Percentiles rank a stretch among this genome's conserved stretches.
These are phyloP conservation scores for Sarcophaga carnaria DNA, from an alignment of 2,888 invertebrate species.

Conservation along the genomic window DNA sequence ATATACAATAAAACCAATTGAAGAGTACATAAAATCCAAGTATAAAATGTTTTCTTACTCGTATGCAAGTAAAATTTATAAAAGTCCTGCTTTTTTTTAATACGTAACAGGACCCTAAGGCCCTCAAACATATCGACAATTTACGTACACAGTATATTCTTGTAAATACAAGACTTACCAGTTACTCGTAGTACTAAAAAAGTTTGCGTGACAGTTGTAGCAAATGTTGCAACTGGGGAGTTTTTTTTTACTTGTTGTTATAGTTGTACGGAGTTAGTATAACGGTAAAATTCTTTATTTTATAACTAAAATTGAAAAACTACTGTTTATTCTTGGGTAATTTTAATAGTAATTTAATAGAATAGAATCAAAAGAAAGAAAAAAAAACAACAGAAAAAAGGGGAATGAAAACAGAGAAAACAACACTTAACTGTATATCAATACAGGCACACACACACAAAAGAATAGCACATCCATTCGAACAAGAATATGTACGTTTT, in stretches of 20 bases:
- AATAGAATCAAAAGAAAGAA: neutral
- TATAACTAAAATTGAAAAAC: constrained; percentile 30
- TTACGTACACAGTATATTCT: neutral
- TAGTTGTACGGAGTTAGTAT: neutral
- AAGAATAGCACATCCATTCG: too few relatives aligned
- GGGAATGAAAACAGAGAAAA: neutral
- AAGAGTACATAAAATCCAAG: neutral
- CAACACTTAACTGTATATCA: too few relatives aligned
- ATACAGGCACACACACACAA: too few relatives aligned
- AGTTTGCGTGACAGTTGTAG: constrained; percentile 30
- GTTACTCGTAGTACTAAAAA: neutral
- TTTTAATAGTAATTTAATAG: constrained; percentile 10
- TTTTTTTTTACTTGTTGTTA: neutral
- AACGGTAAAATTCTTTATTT: constrained; percentile 9
- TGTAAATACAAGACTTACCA: neutral
- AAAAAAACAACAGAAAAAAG: neutral
- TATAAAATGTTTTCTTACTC: neutral
- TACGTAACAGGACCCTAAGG: neutral
- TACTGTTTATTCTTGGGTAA: neutral
- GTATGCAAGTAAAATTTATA: neutral
- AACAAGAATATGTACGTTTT: too few relatives aligned
- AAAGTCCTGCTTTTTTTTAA: neutral
- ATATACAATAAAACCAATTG: neutral
- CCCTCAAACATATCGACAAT: neutral
- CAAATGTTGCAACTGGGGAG: neutral